Evolutionary conservation across 2,888 invertebrate genomes (phyloP).

Genomic region (Protophormia terraenovae): DNA sequence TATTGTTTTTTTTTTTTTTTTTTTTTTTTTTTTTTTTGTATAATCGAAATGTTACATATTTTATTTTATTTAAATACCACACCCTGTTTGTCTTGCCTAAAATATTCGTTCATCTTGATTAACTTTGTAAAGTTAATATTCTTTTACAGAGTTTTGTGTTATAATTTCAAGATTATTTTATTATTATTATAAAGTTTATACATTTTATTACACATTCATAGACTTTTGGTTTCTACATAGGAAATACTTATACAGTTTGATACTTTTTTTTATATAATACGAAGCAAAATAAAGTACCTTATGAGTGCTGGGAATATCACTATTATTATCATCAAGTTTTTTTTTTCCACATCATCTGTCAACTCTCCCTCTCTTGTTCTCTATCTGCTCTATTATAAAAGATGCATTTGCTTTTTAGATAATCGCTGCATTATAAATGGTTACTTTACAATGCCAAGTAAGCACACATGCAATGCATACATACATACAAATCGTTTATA

Average conservation of each 20-base stretch:
- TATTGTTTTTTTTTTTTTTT: no score
- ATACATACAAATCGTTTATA: no score
- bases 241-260: not conserved
- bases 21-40: no score
- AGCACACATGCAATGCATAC: not conserved
- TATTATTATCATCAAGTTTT: not conserved
- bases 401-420: conserved; percentile 4
- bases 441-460: not conserved
- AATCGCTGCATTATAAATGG: not conserved
- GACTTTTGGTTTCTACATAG: not conserved
- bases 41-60: not conserved
- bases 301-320: not conserved
- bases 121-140: not conserved
- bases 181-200: not conserved
- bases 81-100: not conserved
- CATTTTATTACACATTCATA: not conserved
- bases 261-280: not conserved
- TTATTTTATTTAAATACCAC: not conserved
- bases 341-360: not conserved
- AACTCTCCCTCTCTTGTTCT: not conserved
- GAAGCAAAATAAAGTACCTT: no score
- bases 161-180: not conserved
- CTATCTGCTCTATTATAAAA: not conserved
- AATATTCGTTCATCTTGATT: not conserved
- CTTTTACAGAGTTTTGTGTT: not conserved